Base-by-base conservation (phyloP, 35 echinoderm and acorn worm genomes). In the Apostichopus californicus region DNA sequence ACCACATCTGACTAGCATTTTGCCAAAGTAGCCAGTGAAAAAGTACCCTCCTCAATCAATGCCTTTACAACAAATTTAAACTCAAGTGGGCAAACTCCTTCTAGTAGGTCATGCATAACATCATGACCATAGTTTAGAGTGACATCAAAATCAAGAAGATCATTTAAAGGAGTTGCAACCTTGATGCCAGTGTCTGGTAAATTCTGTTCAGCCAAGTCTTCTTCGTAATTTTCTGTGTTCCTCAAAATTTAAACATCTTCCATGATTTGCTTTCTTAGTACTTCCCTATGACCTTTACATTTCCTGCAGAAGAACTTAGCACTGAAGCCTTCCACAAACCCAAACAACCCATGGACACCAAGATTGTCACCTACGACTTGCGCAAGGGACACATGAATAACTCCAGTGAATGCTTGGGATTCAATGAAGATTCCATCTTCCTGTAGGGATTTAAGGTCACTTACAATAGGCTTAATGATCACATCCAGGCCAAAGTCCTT, bases 321-420 rank as follows among this genome's bases (percentile, higher is more conserved):
- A 2, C 57, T 80, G 72, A 96, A 96, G 0, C 86, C 60, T 79
- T 96, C 92, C 54, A 80, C 18, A 66, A 91, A 96, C 52, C 92
- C 94, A 81, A 93, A 93, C 11, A 91, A 73, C 14, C 79, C 73
- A 78, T 96, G 46, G 1, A 96, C 57, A 17, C 94, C 94, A 5
- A 96, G 71, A 58, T 96, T 96, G 53, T 96, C 94, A 90, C 92
- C 94, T n/a, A 90, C 91, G 59, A 90, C 86, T 90, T 95, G 92
- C 34, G 94, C 92, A 34, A 96, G 14, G 17, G 34, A 53, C 8
- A 93, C 80, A 26, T 52, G 79, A 92, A 96, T 52, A 9, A 55
- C 81, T 9, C 92, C 92, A 22, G 12, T 91, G 57, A 87, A 96
- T 73, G 56, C 60, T 24, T 9, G 17, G 18, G 72, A 71, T 83